phyloP scores from a whole-genome alignment of 2,113 vertebrate species.

The Takifugu bimaculatus region DNA sequence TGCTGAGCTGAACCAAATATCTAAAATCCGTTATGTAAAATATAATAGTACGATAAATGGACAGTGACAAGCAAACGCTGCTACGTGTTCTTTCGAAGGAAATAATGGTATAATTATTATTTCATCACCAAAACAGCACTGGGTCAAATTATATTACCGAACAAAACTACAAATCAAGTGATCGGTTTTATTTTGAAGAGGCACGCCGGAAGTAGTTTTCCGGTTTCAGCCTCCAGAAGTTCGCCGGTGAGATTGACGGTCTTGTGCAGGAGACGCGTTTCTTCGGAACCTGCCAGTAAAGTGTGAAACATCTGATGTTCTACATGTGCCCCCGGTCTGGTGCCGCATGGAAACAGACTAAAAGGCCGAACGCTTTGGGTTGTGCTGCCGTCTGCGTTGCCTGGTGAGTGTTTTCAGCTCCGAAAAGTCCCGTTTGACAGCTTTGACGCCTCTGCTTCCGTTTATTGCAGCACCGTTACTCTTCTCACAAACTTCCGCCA shows the following conservation, averaged over 20 bases:
- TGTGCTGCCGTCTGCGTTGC: slow-evolving; percentile 19
- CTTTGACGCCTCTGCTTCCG: neutral
- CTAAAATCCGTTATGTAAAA: no score
- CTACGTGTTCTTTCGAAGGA: neutral
- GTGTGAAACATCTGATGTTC: neutral
- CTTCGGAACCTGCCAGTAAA: neutral
- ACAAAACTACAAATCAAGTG: neutral
- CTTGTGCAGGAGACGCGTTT: slow-evolving; percentile 5
- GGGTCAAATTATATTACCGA: no score
- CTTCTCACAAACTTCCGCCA: neutral
- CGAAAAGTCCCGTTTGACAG: neutral
- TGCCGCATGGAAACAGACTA: slow-evolving; percentile 12
- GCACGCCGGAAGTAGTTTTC: neutral
- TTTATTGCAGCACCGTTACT: slow-evolving; percentile 46
- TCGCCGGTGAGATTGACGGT: neutral
- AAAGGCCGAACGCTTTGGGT: neutral
- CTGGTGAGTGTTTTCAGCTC: slow-evolving; percentile 48
- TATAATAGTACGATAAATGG: neutral
- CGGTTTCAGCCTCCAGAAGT: neutral
- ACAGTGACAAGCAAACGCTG: neutral
- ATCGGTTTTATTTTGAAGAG: slow-evolving; percentile 36
- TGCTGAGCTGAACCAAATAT: no score
- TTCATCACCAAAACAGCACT: no score
- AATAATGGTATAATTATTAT: neutral
- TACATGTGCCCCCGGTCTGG: neutral